Evolutionary conservation across 2,888 invertebrate genomes (phyloP), one percentile per base, ranked within the genome.

Genomic region (Pimpla rufipes): DNA sequence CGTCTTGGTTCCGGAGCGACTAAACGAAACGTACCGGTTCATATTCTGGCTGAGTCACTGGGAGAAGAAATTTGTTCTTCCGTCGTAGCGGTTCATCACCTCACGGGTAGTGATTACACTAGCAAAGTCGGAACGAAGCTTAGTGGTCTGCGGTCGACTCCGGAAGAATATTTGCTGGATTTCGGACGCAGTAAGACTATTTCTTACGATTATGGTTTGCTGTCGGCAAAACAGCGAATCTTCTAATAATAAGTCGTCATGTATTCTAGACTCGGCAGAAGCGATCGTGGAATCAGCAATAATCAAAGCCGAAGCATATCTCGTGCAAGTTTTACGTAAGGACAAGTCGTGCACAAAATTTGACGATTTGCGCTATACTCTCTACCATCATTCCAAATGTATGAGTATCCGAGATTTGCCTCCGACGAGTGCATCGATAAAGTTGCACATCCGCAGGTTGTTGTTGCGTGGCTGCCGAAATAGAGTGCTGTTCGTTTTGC

Each of bases 371-470:
- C 59, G 59, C 29, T 37, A 16, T 8, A 4, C 13, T n/a, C 7
- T 29, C 18, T 75, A 59, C 16, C 47, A 50, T 66, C 52, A 66
- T 50, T 76, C 66, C 10, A 62, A 29, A 21, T 47, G 52, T 7
- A 42, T 66, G 35, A 45, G 18, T 47, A 47, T 76, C 3, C 42
- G 62, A 18, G 66, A 76, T 16, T 76, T 76, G 40, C 66, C 66
- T 18, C 64, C 75, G 23, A 75, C 64, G 23, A 62, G 59, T 59
- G 35, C 45, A 13, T 75, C 75, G 8, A 75, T 62, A 29, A 42
- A 29, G 64, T 45, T 75, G 1, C 74, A 74, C 29, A 74, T 74
- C 13, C 16, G 21, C 8, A 40, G 74, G 50, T 23, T 66, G 45
- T 23, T 45, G 45, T 23, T 66, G 66, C 42, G 21, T 45, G n/a